phyloP scores from a whole-genome alignment of 2,797 vertebrate genomes.

The Pteropus rufus region DNA sequence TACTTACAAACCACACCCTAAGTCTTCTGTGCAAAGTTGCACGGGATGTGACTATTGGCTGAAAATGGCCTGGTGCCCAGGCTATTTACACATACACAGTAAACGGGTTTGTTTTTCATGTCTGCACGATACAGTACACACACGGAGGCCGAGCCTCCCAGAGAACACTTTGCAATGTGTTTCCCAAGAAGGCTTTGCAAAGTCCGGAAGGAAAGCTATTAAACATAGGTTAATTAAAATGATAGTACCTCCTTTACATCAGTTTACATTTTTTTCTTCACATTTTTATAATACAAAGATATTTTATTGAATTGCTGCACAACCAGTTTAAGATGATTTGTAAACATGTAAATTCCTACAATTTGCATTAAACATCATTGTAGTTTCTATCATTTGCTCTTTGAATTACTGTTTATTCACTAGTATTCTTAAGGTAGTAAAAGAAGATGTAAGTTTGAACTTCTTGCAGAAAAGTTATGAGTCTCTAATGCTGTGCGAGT shows the following conservation, averaged over 20 bases:
- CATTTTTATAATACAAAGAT: slow-evolving; percentile 81
- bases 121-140: slow-evolving; percentile 82
- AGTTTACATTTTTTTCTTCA: slow-evolving; percentile 81
- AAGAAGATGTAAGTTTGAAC: slow-evolving; percentile 81
- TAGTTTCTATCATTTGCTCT: slow-evolving; percentile 80
- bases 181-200: slow-evolving; percentile 78
- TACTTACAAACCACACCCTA: slow-evolving; percentile 85
- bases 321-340: slow-evolving; percentile 81
- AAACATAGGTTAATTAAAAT: slow-evolving; percentile 81
- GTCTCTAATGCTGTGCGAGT: slow-evolving; percentile 82
- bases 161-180: slow-evolving; percentile 82
- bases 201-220: slow-evolving; percentile 80
- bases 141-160: slow-evolving; percentile 72
- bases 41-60: slow-evolving; percentile 80
- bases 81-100: slow-evolving; percentile 82
- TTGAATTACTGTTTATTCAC: slow-evolving; percentile 78
- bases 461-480: slow-evolving; percentile 80
- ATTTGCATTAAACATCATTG: slow-evolving; percentile 81
- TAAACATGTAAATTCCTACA: slow-evolving; percentile 84
- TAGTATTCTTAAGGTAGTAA: slow-evolving; percentile 83
- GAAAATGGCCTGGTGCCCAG: slow-evolving; percentile 77
- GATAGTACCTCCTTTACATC: slow-evolving; percentile 82
- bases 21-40: slow-evolving; percentile 81
- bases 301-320: slow-evolving; percentile 79
- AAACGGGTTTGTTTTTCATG: slow-evolving; percentile 81